A percentile compares a stretch with the other conserved stretches of the same genome.
Evolutionary conservation across 2,888 invertebrate species (phyloP).

Genomic region (Coelogynopora nodosa): DNA sequence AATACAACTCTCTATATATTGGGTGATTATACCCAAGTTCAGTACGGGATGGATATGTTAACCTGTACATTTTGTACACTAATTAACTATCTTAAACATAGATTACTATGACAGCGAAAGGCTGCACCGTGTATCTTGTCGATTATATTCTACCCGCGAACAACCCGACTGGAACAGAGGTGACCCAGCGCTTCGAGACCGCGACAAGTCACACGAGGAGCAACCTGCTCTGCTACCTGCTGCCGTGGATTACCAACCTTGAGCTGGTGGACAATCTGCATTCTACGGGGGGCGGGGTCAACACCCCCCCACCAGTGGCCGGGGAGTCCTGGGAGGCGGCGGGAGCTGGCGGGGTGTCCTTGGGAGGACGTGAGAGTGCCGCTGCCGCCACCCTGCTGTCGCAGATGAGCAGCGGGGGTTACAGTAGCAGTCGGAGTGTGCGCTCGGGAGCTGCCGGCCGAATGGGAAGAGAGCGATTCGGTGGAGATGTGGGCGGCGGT

Average conservation of each 20-base stretch:
- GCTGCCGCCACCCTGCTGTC: neutral
- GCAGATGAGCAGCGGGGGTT: neutral
- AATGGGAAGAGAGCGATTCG: no score
- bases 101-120: no score
- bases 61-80: no score
- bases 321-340: neutral
- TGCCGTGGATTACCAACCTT: conserved; percentile 97
- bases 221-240: conserved; percentile 80
- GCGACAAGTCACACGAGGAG: conserved; percentile 88
- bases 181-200: conserved; percentile 90
- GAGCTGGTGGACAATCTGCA: conserved; percentile 94
- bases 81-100: no score
- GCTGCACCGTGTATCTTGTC: no score
- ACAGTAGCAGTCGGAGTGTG: neutral
- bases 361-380: neutral
- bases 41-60: no score
- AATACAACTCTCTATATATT: no score
- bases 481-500: no score
- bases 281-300: neutral
- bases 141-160: no score
- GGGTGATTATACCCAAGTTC: no score
- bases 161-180: conserved; percentile 76
- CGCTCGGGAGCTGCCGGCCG: neutral
- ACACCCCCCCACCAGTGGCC: neutral
- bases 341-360: neutral